Base-by-base conservation (phyloP, 30 jellyfish, hydroid and myxozoan species). In the Nemopilema nomurai region DNA sequence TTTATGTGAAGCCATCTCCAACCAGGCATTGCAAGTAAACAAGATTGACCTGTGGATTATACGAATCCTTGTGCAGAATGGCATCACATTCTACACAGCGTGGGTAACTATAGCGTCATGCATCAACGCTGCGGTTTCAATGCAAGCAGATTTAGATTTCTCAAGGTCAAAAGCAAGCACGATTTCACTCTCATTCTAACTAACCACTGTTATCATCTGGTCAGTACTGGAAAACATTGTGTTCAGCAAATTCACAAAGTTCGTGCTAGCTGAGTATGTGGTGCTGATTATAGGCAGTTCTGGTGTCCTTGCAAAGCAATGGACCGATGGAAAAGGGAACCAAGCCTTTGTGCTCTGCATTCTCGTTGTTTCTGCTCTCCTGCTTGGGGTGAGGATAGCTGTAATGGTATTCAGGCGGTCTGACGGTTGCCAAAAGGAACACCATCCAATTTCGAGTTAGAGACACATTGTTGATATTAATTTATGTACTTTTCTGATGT, bases 261-360 rank as follows among this genome's bases (percentile, higher is more conserved):
- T 31, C 51, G 30, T 76, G 4, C 53, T 69, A 0, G 67, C 71
- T 0, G 84, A 82, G 51, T 82, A 82, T 28, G 19, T 82, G n/a
- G 91, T 82, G 13, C 84, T 82, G 26, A 19, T 82, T 1, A 52
- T 72, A 1, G 91, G 91, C 17, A 74, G 71, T 4, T 16, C 18
- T 21, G 91, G 91, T 50, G 71, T 82, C 49, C 52, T 82, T 26
- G 30, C 31, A 20, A 82, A 82, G 32, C 91, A 82, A n/a, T 82
- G 91, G 91, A 68, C 84, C 0, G 91, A 82, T 72, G 91, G 91
- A 51, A 76, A 30, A 1, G 91, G 91, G 20, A 82, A 82, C 53
- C 91, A 82, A 57, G 62, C 84, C 24, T 70, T 67, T 52, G 84
- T 69, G 25, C 84, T 82, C 28, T 74, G 74, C 33, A 69, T 82